Conservation (phyloP, 2,797 vertebrate genomes). For the Melanotaenia pygmaea region DNA sequence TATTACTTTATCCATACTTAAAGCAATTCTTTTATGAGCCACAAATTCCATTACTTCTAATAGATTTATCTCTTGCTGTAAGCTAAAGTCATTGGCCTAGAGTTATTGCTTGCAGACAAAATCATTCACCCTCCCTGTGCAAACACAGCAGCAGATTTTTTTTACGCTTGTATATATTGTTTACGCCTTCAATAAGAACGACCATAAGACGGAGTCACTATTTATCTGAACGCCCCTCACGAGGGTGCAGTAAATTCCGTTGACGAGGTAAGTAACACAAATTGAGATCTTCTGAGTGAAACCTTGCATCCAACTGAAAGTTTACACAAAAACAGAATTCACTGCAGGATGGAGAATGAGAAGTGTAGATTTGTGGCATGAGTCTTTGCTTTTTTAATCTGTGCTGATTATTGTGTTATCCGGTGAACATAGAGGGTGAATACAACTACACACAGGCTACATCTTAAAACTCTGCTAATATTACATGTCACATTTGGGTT, state of each 20-base stretch:
- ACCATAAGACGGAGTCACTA: slow-evolving; percentile 33
- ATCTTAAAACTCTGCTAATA: not conserved
- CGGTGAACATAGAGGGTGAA: not conserved
- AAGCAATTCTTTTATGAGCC: slow-evolving; percentile 32
- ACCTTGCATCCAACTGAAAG: slow-evolving; percentile 24
- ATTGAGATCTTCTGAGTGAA: slow-evolving; percentile 20
- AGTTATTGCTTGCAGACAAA: slow-evolving; percentile 18
- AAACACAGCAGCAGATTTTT: slow-evolving; percentile 34
- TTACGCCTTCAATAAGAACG: slow-evolving; percentile 63
- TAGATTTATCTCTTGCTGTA: slow-evolving; percentile 49
- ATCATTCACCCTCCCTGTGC: slow-evolving; percentile 19
- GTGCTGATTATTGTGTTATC: slow-evolving; percentile 25
- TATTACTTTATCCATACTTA: slow-evolving; percentile 46
- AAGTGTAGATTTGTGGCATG: slow-evolving; percentile 28
- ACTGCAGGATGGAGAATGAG: slow-evolving; percentile 43
- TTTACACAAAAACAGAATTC: slow-evolving; percentile 29
- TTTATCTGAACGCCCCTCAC: slow-evolving; percentile 23
- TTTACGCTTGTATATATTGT: slow-evolving; percentile 35
- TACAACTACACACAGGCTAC: not conserved
- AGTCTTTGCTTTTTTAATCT: not conserved
- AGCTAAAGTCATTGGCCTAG: slow-evolving; percentile 37
- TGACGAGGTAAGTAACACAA: slow-evolving; percentile 34
- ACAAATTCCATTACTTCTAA: slow-evolving; percentile 37
- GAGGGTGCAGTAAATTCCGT: slow-evolving; percentile 30
- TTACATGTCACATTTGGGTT: not conserved